These are phyloP conservation scores for Cepaea hortensis DNA, from an alignment of 2,888 invertebrate genomes.

Conservation along the genomic window DNA sequence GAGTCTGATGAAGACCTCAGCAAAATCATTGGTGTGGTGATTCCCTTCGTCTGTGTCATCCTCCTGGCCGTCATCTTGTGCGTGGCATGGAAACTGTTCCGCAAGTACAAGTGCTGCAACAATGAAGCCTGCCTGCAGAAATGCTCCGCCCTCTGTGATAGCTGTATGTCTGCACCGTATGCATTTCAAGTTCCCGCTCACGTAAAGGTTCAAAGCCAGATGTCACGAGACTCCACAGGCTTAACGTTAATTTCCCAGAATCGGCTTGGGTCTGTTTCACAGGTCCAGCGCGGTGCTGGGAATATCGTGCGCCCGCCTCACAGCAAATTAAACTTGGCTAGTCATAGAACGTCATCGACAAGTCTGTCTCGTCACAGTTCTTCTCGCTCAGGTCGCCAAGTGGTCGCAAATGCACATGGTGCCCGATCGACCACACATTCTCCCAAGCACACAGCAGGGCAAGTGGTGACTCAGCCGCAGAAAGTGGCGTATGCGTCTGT, in stretches of 20 bases:
- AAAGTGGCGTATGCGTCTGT: not conserved
- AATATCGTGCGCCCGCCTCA: not conserved
- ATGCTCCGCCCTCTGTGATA: conserved; percentile 25
- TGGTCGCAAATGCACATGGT: not conserved
- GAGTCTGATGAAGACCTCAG: not conserved
- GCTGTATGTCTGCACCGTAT: conserved; percentile 23
- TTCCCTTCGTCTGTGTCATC: conserved; percentile 31
- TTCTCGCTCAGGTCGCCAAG: not conserved
- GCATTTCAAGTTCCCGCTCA: conserved; percentile 22
- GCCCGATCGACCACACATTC: not conserved
- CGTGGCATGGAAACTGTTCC: not conserved
- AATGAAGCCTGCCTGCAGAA: conserved; percentile 23
- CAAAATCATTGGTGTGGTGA: conserved; percentile 20
- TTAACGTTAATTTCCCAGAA: not conserved
- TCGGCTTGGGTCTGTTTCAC: not conserved
- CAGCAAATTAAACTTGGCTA: not conserved
- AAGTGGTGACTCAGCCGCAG: not conserved
- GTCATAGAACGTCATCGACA: not conserved
- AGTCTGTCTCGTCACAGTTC: not conserved
- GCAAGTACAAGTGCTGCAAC: conserved; percentile 26
- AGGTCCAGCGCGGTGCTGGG: not conserved
- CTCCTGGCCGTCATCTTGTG: not conserved
- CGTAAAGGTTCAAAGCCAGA: not conserved
- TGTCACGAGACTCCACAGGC: conserved; percentile 7
- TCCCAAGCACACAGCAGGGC: not conserved